These are phyloP conservation scores for Chaetodon trifasciatus DNA, from an alignment of 2,797 vertebrate species.

Conservation along the genomic window DNA sequence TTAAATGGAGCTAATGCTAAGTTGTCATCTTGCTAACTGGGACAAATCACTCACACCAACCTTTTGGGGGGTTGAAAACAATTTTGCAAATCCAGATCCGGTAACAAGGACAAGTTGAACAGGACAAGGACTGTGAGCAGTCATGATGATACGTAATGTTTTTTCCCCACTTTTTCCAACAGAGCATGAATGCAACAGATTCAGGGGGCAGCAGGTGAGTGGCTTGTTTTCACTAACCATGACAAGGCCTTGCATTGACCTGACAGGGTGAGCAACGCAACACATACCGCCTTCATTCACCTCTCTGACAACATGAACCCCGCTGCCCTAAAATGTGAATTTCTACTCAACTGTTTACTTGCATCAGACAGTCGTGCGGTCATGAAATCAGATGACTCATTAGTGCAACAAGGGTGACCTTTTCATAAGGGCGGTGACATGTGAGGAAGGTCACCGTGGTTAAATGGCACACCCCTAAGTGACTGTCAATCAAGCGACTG, in stretches of 20 bases:
- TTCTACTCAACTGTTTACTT: conserved; percentile 38
- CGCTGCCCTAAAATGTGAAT: conserved; percentile 35
- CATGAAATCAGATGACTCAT: conserved; percentile 82
- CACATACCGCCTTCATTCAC: conserved; percentile 7
- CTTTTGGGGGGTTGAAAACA: not conserved
- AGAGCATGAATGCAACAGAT: not conserved
- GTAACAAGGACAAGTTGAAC: not conserved
- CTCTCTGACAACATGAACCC: conserved; percentile 8
- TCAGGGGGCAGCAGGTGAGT: not conserved
- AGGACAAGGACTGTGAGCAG: not conserved
- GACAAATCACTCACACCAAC: no score
- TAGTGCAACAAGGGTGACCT: conserved; percentile 85
- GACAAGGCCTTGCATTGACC: not conserved
- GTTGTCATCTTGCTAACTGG: not conserved
- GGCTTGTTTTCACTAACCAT: not conserved
- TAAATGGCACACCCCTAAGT: conserved; percentile 83
- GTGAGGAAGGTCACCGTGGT: conserved; percentile 81
- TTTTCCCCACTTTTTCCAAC: no score
- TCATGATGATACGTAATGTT: not conserved
- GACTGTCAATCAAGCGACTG: conserved; percentile 82
- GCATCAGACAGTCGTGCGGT: conserved; percentile 39
- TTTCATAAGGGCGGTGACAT: conserved; percentile 84
- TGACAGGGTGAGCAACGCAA: not conserved
- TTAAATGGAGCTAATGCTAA: no score
- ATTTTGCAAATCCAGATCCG: not conserved